Conservation (phyloP, 2,797 vertebrate species). For the Hydrolagus colliei region DNA sequence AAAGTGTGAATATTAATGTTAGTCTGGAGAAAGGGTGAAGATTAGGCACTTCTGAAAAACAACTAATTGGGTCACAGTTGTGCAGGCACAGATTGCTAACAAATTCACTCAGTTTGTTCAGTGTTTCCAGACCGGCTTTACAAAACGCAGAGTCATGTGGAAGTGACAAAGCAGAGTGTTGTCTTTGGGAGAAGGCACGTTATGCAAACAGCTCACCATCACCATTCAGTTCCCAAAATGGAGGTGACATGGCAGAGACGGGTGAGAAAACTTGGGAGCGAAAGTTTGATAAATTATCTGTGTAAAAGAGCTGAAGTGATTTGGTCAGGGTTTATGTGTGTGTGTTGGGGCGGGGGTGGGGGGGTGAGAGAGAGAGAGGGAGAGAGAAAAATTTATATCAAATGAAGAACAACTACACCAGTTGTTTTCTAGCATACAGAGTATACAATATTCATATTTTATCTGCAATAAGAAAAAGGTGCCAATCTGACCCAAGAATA, state of each 20-base stretch:
- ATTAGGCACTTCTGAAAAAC: not conserved
- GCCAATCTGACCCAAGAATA: too few relatives aligned
- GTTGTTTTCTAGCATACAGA: too few relatives aligned
- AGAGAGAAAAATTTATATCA: too few relatives aligned
- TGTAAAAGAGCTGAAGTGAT: not conserved
- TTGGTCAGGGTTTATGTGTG: not conserved
- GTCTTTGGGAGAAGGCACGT: conserved; percentile 41
- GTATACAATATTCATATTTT: too few relatives aligned
- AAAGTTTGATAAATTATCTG: not conserved
- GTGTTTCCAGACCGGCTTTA: conserved; percentile 37
- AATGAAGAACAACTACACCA: too few relatives aligned
- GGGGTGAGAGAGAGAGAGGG: not conserved
- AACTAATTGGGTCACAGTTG: not conserved
- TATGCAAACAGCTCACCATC: conserved; percentile 44
- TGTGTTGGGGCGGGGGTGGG: not conserved
- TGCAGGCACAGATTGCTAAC: not conserved
- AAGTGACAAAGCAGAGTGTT: conserved; percentile 46
- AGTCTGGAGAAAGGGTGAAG: not conserved
- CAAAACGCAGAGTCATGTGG: conserved; percentile 37
- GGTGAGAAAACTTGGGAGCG: not conserved
- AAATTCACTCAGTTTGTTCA: conserved; percentile 36
- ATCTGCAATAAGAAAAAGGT: too few relatives aligned
- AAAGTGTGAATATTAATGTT: not conserved
- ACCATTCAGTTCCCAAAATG: conserved; percentile 44
- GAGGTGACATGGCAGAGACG: conserved; percentile 38